Evolutionary conservation across 2,113 vertebrate species (phyloP).

Genomic region (Rhinoderma darwinii): DNA sequence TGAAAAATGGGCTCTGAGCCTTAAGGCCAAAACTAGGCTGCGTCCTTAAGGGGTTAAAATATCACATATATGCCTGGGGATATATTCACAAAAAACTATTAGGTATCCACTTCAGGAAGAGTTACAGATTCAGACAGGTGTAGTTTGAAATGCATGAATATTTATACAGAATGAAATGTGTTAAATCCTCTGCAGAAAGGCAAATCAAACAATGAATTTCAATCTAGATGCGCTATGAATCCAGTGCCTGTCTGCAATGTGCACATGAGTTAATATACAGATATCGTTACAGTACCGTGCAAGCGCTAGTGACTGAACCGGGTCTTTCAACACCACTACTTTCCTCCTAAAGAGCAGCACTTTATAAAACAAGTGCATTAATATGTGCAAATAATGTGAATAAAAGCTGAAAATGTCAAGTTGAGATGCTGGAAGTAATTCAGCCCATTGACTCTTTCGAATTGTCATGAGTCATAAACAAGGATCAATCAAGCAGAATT

Average conservation of each 20-base stretch:
- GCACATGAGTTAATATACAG: neutral
- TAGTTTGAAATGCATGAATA: slow-evolving; percentile 4
- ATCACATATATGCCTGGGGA: neutral
- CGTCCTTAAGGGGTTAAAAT: too few species aligned
- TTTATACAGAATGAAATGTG: neutral
- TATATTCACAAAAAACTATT: neutral
- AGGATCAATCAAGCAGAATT: slow-evolving; percentile 14
- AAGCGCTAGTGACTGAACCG: neutral
- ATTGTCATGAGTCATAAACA: slow-evolving; percentile 6
- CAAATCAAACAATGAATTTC: neutral
- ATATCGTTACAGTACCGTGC: neutral
- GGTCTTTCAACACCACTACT: neutral
- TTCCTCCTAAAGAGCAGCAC: neutral
- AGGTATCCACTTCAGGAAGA: neutral
- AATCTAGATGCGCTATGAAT: neutral
- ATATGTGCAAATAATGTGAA: neutral
- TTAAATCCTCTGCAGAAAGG: slow-evolving; percentile 17
- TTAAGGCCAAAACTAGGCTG: too few species aligned
- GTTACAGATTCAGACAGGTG: neutral
- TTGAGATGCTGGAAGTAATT: neutral
- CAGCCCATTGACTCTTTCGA: neutral
- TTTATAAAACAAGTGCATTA: neutral
- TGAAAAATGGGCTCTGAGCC: too few species aligned
- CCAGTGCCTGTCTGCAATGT: neutral
- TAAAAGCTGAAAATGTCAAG: slow-evolving; percentile 11